phyloP scores from a whole-genome alignment of 2,113 vertebrate species.

The Cavia porcellus region DNA sequence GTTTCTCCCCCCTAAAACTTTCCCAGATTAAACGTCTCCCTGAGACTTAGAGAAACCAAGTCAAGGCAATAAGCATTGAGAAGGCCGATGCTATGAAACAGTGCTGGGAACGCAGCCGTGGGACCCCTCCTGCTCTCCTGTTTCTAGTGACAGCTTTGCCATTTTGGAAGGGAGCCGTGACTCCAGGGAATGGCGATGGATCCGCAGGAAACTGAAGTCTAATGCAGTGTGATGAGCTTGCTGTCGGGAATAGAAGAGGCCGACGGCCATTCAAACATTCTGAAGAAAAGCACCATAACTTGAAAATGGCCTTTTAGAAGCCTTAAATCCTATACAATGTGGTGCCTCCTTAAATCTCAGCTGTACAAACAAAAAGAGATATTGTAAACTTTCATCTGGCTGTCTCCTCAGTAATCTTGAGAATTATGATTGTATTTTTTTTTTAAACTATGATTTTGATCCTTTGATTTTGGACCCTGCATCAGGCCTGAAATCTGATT shows the following conservation, averaged over 20 bases:
- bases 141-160: not conserved
- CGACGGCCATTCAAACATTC: not conserved
- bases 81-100: not conserved
- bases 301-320: not conserved
- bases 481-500: conserved; percentile 75
- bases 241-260: not conserved
- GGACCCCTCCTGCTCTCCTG: not conserved
- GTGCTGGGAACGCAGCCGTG: not conserved
- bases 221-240: not conserved
- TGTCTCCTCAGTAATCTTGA: conserved; percentile 64
- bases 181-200: not conserved
- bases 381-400: conserved; percentile 61
- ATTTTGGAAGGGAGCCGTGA: not conserved
- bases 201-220: not conserved
- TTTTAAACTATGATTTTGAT: not conserved
- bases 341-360: conserved; percentile 12
- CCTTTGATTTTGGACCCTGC: conserved; percentile 67
- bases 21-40: not conserved
- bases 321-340: not conserved
- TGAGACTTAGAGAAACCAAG: not conserved
- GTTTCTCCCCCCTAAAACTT: not conserved
- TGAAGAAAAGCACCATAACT: not conserved
- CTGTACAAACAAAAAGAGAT: conserved; percentile 45
- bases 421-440: not conserved
- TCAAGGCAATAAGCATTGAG: not conserved